Conservation (phyloP, 2,797 vertebrate genomes). For the Hyperoplus immaculatus region DNA sequence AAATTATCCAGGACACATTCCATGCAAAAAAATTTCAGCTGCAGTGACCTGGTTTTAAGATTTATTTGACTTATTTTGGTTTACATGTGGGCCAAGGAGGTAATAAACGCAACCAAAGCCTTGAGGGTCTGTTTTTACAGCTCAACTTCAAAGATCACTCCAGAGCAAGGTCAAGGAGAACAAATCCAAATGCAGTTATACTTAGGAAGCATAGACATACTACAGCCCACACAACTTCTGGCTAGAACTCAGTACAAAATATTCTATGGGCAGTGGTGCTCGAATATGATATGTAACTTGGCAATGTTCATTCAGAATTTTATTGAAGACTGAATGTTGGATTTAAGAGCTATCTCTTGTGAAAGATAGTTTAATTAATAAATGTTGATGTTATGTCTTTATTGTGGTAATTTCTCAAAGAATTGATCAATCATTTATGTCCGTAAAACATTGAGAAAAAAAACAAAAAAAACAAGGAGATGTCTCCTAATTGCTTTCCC, state of each 20-base stretch:
- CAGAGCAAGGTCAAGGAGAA: background rate
- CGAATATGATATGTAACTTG: no score
- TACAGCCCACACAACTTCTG: background rate
- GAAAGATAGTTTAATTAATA: no score
- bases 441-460: background rate
- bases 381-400: no score
- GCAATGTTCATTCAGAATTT: no score
- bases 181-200: background rate
- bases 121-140: background rate
- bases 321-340: background rate
- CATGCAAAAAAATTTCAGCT: background rate
- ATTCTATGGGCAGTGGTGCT: background rate
- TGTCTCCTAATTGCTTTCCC: background rate
- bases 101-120: background rate
- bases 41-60: background rate
- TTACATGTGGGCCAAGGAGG: conserved; percentile 3
- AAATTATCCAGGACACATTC: background rate
- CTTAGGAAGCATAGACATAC: background rate
- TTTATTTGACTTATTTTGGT: background rate
- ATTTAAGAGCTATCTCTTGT: background rate
- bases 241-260: background rate
- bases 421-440: background rate
- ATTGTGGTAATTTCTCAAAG: no score
- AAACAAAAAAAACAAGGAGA: background rate
- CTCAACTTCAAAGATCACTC: background rate